phyloP scores from a whole-genome alignment of 2,797 vertebrate genomes.

The Hephaestus fuliginosus region DNA sequence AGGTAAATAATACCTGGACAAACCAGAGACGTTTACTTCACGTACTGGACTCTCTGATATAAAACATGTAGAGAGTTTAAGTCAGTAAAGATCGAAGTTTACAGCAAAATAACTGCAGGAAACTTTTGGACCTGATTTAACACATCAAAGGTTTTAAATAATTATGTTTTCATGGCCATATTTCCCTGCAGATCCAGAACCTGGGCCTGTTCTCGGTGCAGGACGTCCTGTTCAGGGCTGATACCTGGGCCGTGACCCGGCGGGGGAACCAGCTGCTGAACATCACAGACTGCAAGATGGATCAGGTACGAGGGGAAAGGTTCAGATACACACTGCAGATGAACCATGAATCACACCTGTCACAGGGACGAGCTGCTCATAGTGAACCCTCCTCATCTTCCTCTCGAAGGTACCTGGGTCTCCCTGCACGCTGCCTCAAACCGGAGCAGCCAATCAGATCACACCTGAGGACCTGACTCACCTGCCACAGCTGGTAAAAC shows the following conservation, averaged over 20 bases:
- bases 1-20: too few relatives aligned
- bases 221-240: constrained; percentile 85
- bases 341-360: too few relatives aligned
- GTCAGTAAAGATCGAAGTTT: too few relatives aligned
- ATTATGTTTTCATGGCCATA: neutral
- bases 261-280: constrained; percentile 88
- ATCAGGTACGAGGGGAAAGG: constrained; percentile 76
- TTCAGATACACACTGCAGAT: neutral
- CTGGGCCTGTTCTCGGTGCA: constrained; percentile 89
- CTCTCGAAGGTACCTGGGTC: constrained; percentile 65
- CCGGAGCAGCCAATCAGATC: constrained; percentile 20
- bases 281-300: constrained; percentile 79
- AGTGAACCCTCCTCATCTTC: neutral
- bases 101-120: too few relatives aligned
- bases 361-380: too few relatives aligned
- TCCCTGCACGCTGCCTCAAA: constrained; percentile 69
- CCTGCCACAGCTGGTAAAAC: constrained; percentile 88
- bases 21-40: too few relatives aligned
- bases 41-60: too few relatives aligned
- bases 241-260: constrained; percentile 87
- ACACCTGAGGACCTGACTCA: constrained; percentile 87
- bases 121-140: too few relatives aligned
- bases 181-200: constrained; percentile 89
- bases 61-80: too few relatives aligned
- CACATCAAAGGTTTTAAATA: too few relatives aligned